phyloP scores from a whole-genome alignment of 1,140 invertebrate genomes.

The Leptestheria dahalacensis region DNA sequence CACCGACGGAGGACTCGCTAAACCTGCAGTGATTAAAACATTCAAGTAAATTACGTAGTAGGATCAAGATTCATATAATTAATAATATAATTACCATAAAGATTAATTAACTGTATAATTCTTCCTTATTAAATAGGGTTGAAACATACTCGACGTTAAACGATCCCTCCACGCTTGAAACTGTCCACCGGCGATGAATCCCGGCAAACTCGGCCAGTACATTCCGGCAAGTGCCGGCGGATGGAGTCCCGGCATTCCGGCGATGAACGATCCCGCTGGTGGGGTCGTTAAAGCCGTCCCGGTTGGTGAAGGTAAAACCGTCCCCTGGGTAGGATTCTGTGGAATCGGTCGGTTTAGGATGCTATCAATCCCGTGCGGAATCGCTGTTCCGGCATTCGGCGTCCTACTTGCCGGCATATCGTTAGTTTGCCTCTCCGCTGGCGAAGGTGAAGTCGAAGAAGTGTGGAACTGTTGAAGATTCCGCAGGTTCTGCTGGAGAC shows the following conservation, averaged over 20 bases:
- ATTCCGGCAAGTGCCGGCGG: slow-evolving; percentile 6
- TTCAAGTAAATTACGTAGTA: too few relatives aligned
- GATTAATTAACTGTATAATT: neutral
- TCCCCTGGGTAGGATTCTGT: neutral
- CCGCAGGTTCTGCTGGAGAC: neutral
- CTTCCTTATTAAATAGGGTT: neutral
- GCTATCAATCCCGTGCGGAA: slow-evolving; percentile 15
- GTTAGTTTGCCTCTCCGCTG: too few relatives aligned
- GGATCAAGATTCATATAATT: neutral
- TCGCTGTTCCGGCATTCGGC: neutral
- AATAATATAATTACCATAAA: too few relatives aligned
- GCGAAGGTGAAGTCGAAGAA: too few relatives aligned
- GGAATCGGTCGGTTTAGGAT: slow-evolving; percentile 15
- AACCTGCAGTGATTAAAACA: too few relatives aligned
- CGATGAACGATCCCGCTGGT: neutral
- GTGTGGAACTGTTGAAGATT: neutral
- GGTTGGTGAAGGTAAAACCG: too few relatives aligned
- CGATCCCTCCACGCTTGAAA: slow-evolving; percentile 16
- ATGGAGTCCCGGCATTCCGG: neutral
- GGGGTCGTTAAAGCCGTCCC: neutral
- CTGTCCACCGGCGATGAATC: slow-evolving; percentile 6
- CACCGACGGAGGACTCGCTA: neutral
- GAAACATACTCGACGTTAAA: neutral
- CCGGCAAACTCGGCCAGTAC: slow-evolving; percentile 12
- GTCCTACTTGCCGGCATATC: neutral